Percentiles rank a stretch among this genome's conserved stretches.
Evolutionary conservation across 2,888 invertebrate species (phyloP).

Genomic region (Eilema griseolum): DNA sequence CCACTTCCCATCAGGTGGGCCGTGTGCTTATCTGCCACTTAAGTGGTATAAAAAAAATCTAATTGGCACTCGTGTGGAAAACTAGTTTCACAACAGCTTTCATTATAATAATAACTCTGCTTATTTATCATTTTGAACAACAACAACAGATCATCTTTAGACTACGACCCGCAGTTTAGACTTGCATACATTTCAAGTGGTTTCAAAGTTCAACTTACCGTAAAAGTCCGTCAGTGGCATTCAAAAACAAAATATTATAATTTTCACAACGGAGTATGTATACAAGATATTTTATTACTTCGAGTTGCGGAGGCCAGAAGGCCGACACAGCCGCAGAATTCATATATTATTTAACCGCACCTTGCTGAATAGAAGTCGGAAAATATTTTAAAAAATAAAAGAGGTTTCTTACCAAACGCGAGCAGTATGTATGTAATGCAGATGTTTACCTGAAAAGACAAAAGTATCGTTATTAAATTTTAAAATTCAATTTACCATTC

Average conservation of each 20-base stretch:
- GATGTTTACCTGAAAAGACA: constrained; percentile 7
- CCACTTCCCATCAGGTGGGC: no score
- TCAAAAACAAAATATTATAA: neutral
- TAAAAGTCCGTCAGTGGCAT: neutral
- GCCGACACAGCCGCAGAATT: constrained; percentile 5
- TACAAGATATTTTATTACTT: neutral
- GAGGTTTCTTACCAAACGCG: constrained; percentile 2
- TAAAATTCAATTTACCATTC: neutral
- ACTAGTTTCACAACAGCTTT: no score
- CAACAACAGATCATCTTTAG: no score
- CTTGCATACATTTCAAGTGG: neutral
- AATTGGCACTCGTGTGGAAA: no score
- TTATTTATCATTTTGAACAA: no score
- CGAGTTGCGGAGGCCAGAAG: neutral
- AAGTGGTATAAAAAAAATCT: no score
- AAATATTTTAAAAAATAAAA: neutral
- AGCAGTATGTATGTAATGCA: neutral
- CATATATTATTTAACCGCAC: neutral
- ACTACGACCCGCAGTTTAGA: no score
- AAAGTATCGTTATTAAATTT: neutral
- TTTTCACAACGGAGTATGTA: neutral
- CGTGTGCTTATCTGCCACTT: no score
- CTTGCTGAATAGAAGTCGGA: neutral
- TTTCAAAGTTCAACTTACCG: neutral
- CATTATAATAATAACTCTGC: no score